These are phyloP conservation scores for Typhlichthys eigenmanni DNA, from an alignment of 2,797 vertebrate genomes.

Conservation along the genomic window DNA sequence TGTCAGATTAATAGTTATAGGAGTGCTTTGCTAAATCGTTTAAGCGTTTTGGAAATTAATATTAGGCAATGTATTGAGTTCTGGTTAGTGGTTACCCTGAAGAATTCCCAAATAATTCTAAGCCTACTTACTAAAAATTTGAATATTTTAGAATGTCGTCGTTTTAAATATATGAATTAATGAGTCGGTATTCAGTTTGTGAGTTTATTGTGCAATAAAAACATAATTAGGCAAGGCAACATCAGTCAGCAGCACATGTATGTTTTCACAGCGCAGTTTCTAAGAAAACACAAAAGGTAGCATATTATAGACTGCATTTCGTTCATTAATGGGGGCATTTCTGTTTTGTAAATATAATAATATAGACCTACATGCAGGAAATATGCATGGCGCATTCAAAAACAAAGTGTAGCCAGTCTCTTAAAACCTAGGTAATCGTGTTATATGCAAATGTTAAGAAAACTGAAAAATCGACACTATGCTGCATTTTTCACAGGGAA, in stretches of 20 bases:
- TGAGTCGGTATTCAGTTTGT: constrained; percentile 1
- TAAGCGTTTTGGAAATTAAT: not conserved
- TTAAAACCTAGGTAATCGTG: not conserved
- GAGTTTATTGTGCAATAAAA: constrained; percentile 21
- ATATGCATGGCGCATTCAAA: too few species aligned
- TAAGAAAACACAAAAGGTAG: constrained; percentile 6
- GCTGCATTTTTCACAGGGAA: too few species aligned
- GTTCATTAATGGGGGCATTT: constrained; percentile 24
- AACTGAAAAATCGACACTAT: too few species aligned
- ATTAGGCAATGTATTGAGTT: not conserved
- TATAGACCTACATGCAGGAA: constrained; percentile 4
- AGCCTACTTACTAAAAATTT: not conserved
- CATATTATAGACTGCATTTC: not conserved
- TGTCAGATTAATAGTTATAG: not conserved
- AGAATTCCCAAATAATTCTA: not conserved
- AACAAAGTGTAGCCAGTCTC: not conserved
- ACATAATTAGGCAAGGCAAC: constrained; percentile 17
- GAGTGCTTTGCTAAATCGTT: not conserved
- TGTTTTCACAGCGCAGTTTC: constrained; percentile 23
- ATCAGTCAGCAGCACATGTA: constrained; percentile 43
- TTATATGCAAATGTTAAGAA: too few species aligned
- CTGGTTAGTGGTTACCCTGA: not conserved
- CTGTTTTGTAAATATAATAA: constrained; percentile 33
- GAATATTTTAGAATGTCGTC: not conserved
- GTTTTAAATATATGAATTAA: constrained; percentile 4